These are phyloP conservation scores for Siderastrea radians DNA, from an alignment of 92 coral and sea anemone genomes.

Conservation along the genomic window DNA sequence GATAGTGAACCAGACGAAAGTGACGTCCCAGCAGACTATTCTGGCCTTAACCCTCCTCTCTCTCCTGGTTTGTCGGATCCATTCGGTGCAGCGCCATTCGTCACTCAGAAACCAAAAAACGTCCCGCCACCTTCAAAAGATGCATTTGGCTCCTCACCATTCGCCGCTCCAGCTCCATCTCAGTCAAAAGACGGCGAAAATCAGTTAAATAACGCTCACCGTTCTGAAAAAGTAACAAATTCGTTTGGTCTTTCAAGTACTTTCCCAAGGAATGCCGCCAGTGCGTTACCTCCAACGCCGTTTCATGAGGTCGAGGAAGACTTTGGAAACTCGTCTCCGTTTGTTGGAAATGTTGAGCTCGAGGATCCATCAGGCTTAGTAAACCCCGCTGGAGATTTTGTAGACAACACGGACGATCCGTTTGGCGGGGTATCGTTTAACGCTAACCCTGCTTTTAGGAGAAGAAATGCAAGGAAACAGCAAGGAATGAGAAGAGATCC, in stretches of 20 bases:
- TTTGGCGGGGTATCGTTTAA: conserved; percentile 88
- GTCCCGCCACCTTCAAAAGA: conserved; percentile 69
- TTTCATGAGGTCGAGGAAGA: conserved; percentile 7
- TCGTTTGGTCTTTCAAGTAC: conserved; percentile 14
- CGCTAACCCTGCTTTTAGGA: conserved; percentile 52
- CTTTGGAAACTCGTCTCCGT: conserved; percentile 11
- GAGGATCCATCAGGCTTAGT: conserved; percentile 60
- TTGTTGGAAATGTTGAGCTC: conserved; percentile 25
- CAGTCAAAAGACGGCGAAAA: conserved; percentile 9
- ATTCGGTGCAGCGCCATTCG: conserved; percentile 85
- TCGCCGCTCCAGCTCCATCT: conserved; percentile 31
- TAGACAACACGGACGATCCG: conserved; percentile 79
- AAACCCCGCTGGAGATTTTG: conserved; percentile 73
- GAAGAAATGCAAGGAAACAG: conserved; percentile 62
- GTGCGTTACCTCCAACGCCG: conserved; percentile 4
- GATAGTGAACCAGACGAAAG: conserved; percentile 50
- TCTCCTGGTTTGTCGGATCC: conserved; percentile 82
- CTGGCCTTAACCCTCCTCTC: conserved; percentile 53
- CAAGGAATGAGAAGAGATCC: conserved; percentile 28
- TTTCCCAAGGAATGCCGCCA: neutral
- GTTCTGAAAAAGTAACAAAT: conserved; percentile 3
- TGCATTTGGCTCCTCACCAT: conserved; percentile 81
- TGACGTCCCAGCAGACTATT: conserved; percentile 1
- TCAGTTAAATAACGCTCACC: neutral
- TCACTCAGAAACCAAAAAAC: conserved; percentile 37